These are phyloP conservation scores for Actinia tenebrosa DNA, from an alignment of 64 coral and sea anemone species.

Conservation along the genomic window DNA sequence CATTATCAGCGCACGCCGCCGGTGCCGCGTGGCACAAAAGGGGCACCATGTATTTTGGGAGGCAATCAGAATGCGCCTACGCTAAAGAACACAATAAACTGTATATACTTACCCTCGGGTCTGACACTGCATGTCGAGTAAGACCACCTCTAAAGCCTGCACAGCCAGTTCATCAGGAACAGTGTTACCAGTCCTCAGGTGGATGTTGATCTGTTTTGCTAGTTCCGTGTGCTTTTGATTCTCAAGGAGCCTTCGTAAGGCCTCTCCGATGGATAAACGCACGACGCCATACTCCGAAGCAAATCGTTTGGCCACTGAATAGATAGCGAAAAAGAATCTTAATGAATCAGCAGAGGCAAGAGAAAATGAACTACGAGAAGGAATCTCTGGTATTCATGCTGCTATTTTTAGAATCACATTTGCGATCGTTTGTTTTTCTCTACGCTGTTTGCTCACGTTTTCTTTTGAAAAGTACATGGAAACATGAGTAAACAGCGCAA, in stretches of 20 bases:
- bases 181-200: slow-evolving; percentile 61
- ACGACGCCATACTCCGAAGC: slow-evolving; percentile 82
- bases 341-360: no score
- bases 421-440: no score
- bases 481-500: no score
- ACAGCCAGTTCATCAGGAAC: slow-evolving; percentile 89
- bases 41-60: no score
- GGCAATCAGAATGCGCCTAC: not conserved
- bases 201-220: slow-evolving; percentile 79
- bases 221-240: slow-evolving; percentile 79
- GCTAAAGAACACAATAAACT: not conserved
- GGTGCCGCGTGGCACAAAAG: no score
- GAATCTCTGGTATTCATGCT: no score
- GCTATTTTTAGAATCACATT: no score
- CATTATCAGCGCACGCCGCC: no score
- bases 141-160: slow-evolving; percentile 69
- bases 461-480: no score
- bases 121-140: slow-evolving; percentile 88
- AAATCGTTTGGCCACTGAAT: slow-evolving; percentile 88
- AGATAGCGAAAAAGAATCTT: not conserved
- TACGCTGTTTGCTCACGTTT: no score
- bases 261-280: slow-evolving; percentile 85
- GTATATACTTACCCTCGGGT: slow-evolving; percentile 68
- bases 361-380: no score
- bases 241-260: slow-evolving; percentile 64